Base-by-base conservation (phyloP, 2,797 vertebrate species). In the Odontamblyopus rebecca region DNA sequence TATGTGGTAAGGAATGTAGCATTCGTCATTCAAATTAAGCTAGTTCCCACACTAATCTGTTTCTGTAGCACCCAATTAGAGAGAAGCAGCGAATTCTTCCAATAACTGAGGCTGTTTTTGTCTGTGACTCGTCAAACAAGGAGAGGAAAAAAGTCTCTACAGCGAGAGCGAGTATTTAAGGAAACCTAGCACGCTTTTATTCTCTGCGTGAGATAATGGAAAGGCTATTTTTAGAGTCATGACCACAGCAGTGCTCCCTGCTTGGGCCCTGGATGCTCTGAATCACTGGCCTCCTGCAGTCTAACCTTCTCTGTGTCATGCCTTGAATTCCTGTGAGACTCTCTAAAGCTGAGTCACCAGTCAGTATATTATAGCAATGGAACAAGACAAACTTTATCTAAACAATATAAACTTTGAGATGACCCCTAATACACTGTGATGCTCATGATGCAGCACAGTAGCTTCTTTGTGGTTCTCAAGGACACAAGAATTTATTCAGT, bases 161-260 rank as follows among this genome's bases (percentile, higher is more conserved):
- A 56, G 70, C 57, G 12, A 0, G 0, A 83, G 70, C 67, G 82
- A 83, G 69, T 84, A 84, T 87, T 86, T 86, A 82, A 82, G 80
- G 82, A 81, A 81, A 81, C 60, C 61, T 64, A 13, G 71, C 41
- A 61, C 77, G 75, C 74, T 75, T 78, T 88, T 72, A 79, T 82
- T 77, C 71, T 75, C 90, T 85, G 78, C 7, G 76, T 88, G 83
- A 85, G 69, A 83, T 88, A 82, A 89, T 87, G 85, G 81, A 88
- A 88, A 86, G 59, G 84, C 81, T 93, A 90, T 92, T 92, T 85
- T 75, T 75, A 50, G 86, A 77, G 51, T 44, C 41, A 74, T 77
- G 84, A 88, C 82, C 82, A 72, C 70, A 3, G 4, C 74, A 72
- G 84, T 84, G 82, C 81, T 86, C 75, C 84, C 81, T 81, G 61